These are phyloP conservation scores for Salvelinus sp. DNA, from an alignment of 2,113 vertebrate genomes.

Conservation along the genomic window DNA sequence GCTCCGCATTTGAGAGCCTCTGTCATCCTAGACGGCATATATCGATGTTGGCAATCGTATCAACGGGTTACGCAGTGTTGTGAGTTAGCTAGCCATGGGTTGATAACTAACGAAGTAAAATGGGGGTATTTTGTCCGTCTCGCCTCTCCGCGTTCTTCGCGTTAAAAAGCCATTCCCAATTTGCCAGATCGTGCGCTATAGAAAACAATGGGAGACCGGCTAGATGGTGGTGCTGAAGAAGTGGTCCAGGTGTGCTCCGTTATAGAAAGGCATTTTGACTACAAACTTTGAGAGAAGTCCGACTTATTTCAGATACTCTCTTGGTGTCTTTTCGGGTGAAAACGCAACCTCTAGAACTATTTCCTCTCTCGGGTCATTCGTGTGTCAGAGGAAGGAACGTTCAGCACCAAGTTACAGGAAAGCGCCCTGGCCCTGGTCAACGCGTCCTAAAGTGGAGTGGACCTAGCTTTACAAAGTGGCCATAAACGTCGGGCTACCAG, in stretches of 20 bases:
- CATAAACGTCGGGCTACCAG: too few relatives aligned
- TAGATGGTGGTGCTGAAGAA: conserved; percentile 59
- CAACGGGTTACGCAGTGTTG: conserved; percentile 31
- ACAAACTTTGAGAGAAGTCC: conserved; percentile 54
- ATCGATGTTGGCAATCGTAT: conserved; percentile 20
- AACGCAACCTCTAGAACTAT: conserved; percentile 60
- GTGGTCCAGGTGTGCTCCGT: conserved; percentile 57
- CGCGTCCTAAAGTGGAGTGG: background rate
- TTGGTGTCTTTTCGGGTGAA: conserved; percentile 25
- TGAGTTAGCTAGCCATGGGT: conserved; percentile 21
- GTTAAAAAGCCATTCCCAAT: conserved; percentile 68
- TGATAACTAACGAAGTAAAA: conserved; percentile 56
- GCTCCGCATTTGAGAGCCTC: conserved; percentile 18
- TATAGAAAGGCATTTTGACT: conserved; percentile 20
- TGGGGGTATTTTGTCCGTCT: conserved; percentile 65
- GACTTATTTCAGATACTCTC: conserved; percentile 46
- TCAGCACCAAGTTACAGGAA: conserved; percentile 81
- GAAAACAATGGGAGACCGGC: conserved; percentile 61
- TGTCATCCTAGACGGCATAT: conserved; percentile 21
- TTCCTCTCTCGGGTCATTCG: conserved; percentile 57
- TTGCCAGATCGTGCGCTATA: conserved; percentile 53
- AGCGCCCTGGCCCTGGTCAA: conserved; percentile 71
- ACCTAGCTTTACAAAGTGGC: conserved; percentile 14
- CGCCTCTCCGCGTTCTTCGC: conserved; percentile 65
- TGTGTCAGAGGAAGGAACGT: conserved; percentile 63